Base-by-base conservation (phyloP, 1,140 invertebrate genomes). In the Ganaspis sp. region DNA sequence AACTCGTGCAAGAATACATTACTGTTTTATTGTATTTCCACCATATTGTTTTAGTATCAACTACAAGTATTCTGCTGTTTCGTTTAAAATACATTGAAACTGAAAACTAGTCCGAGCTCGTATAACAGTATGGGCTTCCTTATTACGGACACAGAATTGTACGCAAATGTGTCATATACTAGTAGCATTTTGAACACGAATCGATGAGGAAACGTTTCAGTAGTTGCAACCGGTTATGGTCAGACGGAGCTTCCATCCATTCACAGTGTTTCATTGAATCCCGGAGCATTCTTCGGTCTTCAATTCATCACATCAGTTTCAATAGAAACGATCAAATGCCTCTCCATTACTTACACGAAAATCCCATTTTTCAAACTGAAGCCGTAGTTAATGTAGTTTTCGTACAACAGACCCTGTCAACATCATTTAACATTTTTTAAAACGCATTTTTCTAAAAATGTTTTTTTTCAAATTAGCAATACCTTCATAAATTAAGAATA, bases 41-140 rank as follows among this genome's bases (percentile, higher is more conserved):
- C 23, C 23, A n/a, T 64, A 64, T 64, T 64, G 23, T 26, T 64
- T 64, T 4, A 64, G 26, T 34, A 64, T 64, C 1, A 29, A 12
- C 58, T 29, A 0, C 58, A 64, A 64, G 11, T 64, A 64, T 64
- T 64, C 23, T 64, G n/a, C 26, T 29, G 26, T 64, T 64, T 64
- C 12, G 19, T n/a, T 26, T n/a, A 64, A 29, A 29, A 4, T 5
- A 29, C 12, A 64, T 26, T 26, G 58, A 64, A 64, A 34, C 58
- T n/a, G 1, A 0, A 29, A 64, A 64, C 26, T 64, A 64, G 58
- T 29, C 58, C 45, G 45, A 49, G 45, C 45, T 49, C n/a, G 45
- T 49, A 64, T 29, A 64, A 64, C 21, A 12, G 53, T 58, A 12
- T 26, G n/a, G 3, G 3, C 54, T 58, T 26, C 23, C 54, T 58